Evolutionary conservation across 2,113 vertebrate genomes (phyloP), one percentile per base, ranked within the genome.

Genomic region (Hymenochirus boettgeri): DNA sequence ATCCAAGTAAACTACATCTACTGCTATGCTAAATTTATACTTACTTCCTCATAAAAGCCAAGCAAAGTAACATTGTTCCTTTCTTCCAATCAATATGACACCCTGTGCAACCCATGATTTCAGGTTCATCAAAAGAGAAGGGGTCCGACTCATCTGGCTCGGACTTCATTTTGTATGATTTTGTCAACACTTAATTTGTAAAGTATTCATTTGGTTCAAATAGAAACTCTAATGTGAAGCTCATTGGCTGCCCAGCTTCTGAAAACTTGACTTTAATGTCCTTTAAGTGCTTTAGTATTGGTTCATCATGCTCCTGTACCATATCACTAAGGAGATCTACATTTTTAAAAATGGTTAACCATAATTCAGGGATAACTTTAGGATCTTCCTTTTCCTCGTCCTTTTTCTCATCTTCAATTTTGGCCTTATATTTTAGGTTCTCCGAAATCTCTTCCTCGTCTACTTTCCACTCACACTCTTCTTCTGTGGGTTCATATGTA

Each of bases 221-320:
- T 82, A 90, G 86, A 77, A 99, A 99, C 77, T 99, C 96, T 93
- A 99, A 89, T 13, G 89, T 88, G 80, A 97, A 99, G 76, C 94
- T 99, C 96, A 99, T 98, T 31, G 95, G 94, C 75, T 97, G 93
- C 50, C 92, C 96, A 69, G 78, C 91, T 72, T 97, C 96, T 73
- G 96, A 99, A 79, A 98, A 98, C 58, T 95, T 98, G 50, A 99
- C 96, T 94, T 98, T 98, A 75, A 99, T 97, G 60, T 99, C 96
- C 88, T 97, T 95, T 86, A 99, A 90, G 80, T 97, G 91, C 85
- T 97, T 97, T 72, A 99, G 87, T 64, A 99, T 98, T 73, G 96
- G 94, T 67, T 99, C 96, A 72, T 99, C 96, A 13, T 98, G 96
- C 76, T 98, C 96, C 96, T 99, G 96, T 82, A 99, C 85, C 95